These are phyloP conservation scores for Morone saxatilis DNA, from an alignment of 2,113 vertebrate species.

Conservation along the genomic window DNA sequence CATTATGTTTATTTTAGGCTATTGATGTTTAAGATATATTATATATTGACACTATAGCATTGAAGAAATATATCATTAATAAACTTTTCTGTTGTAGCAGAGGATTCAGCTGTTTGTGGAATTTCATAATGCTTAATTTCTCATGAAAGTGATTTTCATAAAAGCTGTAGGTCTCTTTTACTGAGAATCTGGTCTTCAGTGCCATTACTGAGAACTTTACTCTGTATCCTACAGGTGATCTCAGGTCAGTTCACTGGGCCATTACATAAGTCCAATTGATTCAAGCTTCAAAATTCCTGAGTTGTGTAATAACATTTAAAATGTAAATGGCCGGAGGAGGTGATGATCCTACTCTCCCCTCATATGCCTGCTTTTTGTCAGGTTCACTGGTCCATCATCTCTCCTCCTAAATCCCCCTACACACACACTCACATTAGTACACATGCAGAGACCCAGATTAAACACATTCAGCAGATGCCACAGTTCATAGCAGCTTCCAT, in stretches of 20 bases:
- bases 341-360: slow-evolving; percentile 18
- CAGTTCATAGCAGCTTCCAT: slow-evolving; percentile 7
- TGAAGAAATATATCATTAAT: no score
- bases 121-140: background rate
- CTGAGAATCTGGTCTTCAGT: background rate
- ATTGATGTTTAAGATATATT: no score
- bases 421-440: background rate
- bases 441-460: slow-evolving; percentile 13
- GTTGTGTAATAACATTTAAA: slow-evolving; percentile 54
- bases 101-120: background rate
- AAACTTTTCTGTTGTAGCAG: background rate
- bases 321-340: slow-evolving; percentile 9
- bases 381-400: background rate
- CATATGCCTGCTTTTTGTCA: slow-evolving; percentile 25
- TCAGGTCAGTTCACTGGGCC: slow-evolving; percentile 9
- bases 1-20: no score
- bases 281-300: background rate
- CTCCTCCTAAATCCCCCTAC: background rate
- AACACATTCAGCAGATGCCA: background rate
- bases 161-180: background rate
- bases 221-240: slow-evolving; percentile 6
- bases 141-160: no score
- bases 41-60: no score
- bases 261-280: slow-evolving; percentile 42
- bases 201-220: background rate